Evolutionary conservation across 1,140 invertebrate genomes (phyloP).

Genomic region (Diuraphis noxia): DNA sequence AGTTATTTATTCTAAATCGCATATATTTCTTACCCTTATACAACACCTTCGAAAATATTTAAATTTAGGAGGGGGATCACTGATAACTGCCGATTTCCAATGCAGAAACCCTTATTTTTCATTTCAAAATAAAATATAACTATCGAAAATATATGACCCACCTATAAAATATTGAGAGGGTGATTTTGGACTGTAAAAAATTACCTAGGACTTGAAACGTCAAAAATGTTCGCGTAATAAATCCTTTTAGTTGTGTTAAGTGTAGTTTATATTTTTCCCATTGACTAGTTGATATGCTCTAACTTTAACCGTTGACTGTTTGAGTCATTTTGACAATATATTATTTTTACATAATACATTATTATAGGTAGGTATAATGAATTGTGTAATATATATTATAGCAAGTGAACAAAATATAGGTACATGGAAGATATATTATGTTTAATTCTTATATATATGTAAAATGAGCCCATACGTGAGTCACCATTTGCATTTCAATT

Average conservation of each 20-base stretch:
- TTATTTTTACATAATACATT: not conserved
- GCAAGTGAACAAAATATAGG: too few relatives aligned
- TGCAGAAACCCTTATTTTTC: constrained; percentile 40
- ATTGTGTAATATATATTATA: too few relatives aligned
- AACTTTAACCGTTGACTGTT: not conserved
- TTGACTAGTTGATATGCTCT: not conserved
- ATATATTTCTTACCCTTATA: not conserved
- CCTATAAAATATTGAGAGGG: not conserved
- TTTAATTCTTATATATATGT: too few relatives aligned
- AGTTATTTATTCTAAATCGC: constrained; percentile 1
- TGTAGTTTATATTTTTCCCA: not conserved
- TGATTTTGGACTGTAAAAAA: not conserved
- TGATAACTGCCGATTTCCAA: constrained; percentile 37
- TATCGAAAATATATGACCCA: not conserved
- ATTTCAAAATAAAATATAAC: constrained; percentile 40
- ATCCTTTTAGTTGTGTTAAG: not conserved
- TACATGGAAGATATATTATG: too few relatives aligned
- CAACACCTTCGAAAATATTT: constrained; percentile 2
- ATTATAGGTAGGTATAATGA: not conserved
- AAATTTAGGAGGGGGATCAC: constrained; percentile 22
- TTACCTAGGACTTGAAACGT: not conserved
- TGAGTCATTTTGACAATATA: not conserved
- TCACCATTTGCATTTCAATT: too few relatives aligned
- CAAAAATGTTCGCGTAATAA: constrained; percentile 10
- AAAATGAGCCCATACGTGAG: too few relatives aligned